A percentile compares a stretch with the other conserved stretches of the same genome.
Evolutionary conservation across 2,888 invertebrate species (phyloP).

Genomic region (Conops quadrifasciatus): DNA sequence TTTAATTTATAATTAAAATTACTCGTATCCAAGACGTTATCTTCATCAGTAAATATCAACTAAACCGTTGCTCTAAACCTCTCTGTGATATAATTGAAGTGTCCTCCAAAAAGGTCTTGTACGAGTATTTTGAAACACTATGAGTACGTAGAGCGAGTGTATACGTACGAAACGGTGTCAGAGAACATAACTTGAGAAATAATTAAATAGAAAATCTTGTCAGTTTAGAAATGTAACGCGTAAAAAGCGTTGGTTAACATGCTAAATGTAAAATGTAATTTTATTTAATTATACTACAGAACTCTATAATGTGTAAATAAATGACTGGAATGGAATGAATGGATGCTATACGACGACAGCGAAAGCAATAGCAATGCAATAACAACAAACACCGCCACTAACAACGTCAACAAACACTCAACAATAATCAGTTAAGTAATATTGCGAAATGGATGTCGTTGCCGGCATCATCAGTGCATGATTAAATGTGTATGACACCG

Average conservation of each 20-base stretch:
- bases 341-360: too few relatives aligned
- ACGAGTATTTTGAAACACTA: not conserved
- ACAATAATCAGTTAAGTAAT: slow-evolving; percentile 36
- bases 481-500: not conserved
- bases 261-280: slow-evolving; percentile 8
- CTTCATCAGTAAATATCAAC: not conserved
- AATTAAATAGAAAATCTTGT: slow-evolving; percentile 30
- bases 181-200: slow-evolving; percentile 27
- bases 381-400: not conserved
- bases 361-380: not conserved
- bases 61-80: not conserved
- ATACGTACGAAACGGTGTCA: slow-evolving; percentile 15
- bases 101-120: slow-evolving; percentile 1
- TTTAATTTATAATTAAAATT: slow-evolving; percentile 8
- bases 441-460: slow-evolving; percentile 23
- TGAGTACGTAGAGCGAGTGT: not conserved
- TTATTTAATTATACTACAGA: slow-evolving; percentile 10
- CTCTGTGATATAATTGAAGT: slow-evolving; percentile 20
- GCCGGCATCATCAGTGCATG: not conserved
- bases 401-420: slow-evolving; percentile 28
- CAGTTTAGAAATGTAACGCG: slow-evolving; percentile 3
- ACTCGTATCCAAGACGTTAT: not conserved
- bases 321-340: not conserved
- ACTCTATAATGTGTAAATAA: slow-evolving; percentile 16
- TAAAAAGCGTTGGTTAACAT: not conserved